Base-by-base conservation (phyloP, 2,113 vertebrate genomes). In the Phaetusa simplex region DNA sequence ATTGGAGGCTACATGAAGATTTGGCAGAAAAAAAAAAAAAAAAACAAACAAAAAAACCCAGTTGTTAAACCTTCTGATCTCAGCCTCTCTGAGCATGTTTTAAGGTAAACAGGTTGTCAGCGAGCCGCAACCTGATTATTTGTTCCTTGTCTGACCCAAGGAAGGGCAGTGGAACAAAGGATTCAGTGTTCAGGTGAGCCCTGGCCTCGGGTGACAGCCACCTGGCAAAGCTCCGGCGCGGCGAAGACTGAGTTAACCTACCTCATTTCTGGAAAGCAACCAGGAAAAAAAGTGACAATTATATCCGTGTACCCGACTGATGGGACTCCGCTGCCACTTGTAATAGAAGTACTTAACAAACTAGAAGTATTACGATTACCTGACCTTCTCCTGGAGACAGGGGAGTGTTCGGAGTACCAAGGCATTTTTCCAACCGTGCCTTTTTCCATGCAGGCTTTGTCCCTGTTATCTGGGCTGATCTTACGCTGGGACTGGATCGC, bases 111-210 rank as follows among this genome's bases (percentile, higher is more conserved):
- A 95, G 19, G 6, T 36, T 61, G 9, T 40, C 45, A 27, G 26
- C 20, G 47, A 91, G 74, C 13, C 71, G 40, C 3, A 6, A 43
- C 65, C 47, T 84, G 32, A 80, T 85, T 89, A 76, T 72, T 84
- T 89, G 47, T 20, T 61, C 65, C 24, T 32, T 61, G 13, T 65
- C 55, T 81, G 50, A 66, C 34, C 45, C 5, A 16, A 86, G 56
- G 32, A 85, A 72, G 43, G 71, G 43, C 66, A 82, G 12, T 11
- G 24, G 69, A 95, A 92, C 90, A 97, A 95, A 93, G 45, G 12
- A 49, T 14, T 29, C 61, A 53, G n/a, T 91, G 74, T 95, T 92
- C 70, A 69, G 73, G 74, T 56, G 72, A 86, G 69, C 43, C 78
- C 52, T 52, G 77, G 34, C 58, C 38, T 70, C 4, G 15, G 40